Base-by-base conservation (phyloP, 2,888 invertebrate genomes). In the Cephus sareptanus region DNA sequence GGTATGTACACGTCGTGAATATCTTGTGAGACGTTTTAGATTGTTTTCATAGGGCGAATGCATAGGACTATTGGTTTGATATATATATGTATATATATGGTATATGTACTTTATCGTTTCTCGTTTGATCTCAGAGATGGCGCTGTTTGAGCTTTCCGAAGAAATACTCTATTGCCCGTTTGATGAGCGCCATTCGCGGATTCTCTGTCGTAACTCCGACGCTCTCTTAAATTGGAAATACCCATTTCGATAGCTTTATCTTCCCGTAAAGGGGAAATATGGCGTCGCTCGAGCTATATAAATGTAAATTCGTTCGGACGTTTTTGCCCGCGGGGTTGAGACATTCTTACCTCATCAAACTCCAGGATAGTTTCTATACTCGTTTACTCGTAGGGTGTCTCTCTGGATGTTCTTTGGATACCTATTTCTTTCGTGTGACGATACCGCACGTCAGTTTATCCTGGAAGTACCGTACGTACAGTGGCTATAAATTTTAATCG, bases 251-350 rank as follows among this genome's bases (percentile, higher is more conserved):
- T 70, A 75, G 75, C 74, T 79, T 76, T 74, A 81, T 78, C 56
- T 74, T 75, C 75, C 74, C 77, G 78, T 81, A 81, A 83, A 83
- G 77, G 82, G 79, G 79, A 82, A 80, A 79, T 81, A 74, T 69
- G 76, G 79, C 76, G 76, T 77, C 69, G 73, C 78, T 73, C 74
- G 80, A 78, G 76, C 82, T 79, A 82, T 83, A 82, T 83, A 82
- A 80, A 83, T 83, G 83, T 82, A 83, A 83, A 82, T 81, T 80
- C 56, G 56, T 56, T 56, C 56, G 56, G 56, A 56, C 56, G 56
- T 56, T 56, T 56, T 23, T 56, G 23, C 56, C 56, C 56, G 56
- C 56, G 56, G 56, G 56, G 23, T 56, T 23, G 56, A 56, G 56
- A 56, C 6, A 23, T 71, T 23, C 30, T 34, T 33, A 30, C 71